These are phyloP conservation scores for Parnassius smintheus DNA, from an alignment of 2,888 invertebrate genomes.

Conservation along the genomic window DNA sequence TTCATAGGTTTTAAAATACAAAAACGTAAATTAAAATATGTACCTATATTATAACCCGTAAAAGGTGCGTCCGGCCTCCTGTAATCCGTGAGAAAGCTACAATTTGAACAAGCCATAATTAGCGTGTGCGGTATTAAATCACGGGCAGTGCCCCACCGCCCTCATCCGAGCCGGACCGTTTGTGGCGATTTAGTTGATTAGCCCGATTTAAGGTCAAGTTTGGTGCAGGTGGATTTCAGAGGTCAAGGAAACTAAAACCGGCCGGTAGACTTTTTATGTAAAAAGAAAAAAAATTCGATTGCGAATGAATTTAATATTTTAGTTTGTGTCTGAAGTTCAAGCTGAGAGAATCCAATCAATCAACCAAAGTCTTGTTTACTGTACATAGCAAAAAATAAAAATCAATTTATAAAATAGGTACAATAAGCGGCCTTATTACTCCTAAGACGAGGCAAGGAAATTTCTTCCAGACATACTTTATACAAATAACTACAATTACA, in stretches of 20 bases:
- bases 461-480: too few relatives aligned
- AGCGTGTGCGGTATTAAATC: constrained; percentile 76
- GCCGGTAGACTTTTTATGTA: not conserved
- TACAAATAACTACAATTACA: too few relatives aligned
- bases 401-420: too few relatives aligned
- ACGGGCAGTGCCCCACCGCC: constrained; percentile 53
- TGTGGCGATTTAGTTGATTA: constrained; percentile 51
- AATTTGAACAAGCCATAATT: constrained; percentile 81
- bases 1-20: too few relatives aligned
- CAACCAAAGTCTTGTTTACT: too few relatives aligned
- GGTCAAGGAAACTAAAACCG: constrained; percentile 59
- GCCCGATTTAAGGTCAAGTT: constrained; percentile 52
- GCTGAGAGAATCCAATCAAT: too few relatives aligned
- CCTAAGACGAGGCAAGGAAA: too few relatives aligned
- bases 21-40: not conserved
- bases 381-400: too few relatives aligned
- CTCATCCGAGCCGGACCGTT: constrained; percentile 31
- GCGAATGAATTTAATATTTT: too few relatives aligned
- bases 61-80: constrained; percentile 44
- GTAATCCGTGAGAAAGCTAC: constrained; percentile 74
- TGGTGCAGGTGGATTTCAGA: constrained; percentile 63
- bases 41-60: constrained; percentile 21
- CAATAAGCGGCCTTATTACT: too few relatives aligned
- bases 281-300: too few relatives aligned
- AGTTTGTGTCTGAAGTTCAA: too few relatives aligned